Evolutionary conservation across 1,140 invertebrate species (phyloP), one percentile per base, ranked within the genome.

Genomic region (Aphis gossypii): DNA sequence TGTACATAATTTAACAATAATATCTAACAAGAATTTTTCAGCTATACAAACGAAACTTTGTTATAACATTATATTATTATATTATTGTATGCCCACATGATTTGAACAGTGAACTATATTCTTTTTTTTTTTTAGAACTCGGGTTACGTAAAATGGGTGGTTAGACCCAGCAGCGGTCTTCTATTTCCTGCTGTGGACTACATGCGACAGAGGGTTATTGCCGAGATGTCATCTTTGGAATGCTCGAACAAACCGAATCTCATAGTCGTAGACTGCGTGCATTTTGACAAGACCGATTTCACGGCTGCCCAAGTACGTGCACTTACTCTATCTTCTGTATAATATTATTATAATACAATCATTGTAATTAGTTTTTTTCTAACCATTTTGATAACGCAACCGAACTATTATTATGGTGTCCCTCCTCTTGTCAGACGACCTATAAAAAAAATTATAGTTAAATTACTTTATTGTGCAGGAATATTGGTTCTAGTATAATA

Each of bases 181-280:
- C 96, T 96, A 92, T 97, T 97, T 94, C 97, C 97, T 1, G 96
- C 97, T 2, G 96, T 97, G 20, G 97, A 97, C 94, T 97, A 96
- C 94, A 93, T 97, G 4, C 95, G 96, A 91, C 95, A 96, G 84
- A 95, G 94, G 92, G 94, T 94, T 56, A 94, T 95, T 23, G n/a
- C 86, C 18, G 88, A 93, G 41, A 41, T 82, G n/a, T 60, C 56
- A 2, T 30, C 87, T 3, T 44, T 41, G 9, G 51, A 90, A 35
- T 18, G 6, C 1, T 2, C 11, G 6, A 44, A 86, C 35, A 93
- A n/a, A 41, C 92, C 92, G 11, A 41, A 41, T 21, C 41, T 76
- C n/a, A 93, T 94, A 41, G 95, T 97, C 60, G 95, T 97, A 25
- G 96, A 96, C 94, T 96, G 96, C 94, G 95, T 95, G 48, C 95